Conservation (phyloP, 2,113 vertebrate genomes). For the Sminthopsis crassicaudata region DNA sequence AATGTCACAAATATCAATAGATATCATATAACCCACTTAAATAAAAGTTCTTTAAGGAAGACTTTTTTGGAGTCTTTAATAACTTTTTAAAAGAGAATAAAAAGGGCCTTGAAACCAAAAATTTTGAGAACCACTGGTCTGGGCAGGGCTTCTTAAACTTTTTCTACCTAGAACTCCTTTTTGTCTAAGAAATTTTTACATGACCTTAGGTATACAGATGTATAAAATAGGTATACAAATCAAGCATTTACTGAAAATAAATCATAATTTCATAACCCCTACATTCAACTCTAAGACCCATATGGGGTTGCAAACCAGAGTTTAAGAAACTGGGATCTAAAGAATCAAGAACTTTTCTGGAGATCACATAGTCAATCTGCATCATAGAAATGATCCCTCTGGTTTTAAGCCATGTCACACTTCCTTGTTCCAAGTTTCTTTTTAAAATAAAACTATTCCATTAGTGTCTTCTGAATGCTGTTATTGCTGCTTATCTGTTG, state of each 20-base stretch:
- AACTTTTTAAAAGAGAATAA: not conserved
- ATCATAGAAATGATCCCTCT: slow-evolving; percentile 18
- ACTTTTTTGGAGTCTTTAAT: not conserved
- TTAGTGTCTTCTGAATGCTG: slow-evolving; percentile 43
- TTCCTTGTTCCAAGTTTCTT: slow-evolving; percentile 61
- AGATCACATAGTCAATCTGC: not conserved
- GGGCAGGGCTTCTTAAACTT: no score
- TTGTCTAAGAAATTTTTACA: no score
- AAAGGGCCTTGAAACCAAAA: not conserved
- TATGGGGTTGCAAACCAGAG: no score
- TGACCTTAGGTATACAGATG: no score
- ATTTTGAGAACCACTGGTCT: not conserved
- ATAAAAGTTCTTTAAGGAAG: not conserved
- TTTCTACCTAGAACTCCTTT: no score
- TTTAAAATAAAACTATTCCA: slow-evolving; percentile 60
- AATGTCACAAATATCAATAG: not conserved
- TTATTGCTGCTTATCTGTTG: slow-evolving; percentile 77
- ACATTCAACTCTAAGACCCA: no score
- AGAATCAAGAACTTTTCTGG: not conserved
- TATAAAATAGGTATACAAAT: no score
- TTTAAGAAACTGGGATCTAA: no score
- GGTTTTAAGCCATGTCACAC: slow-evolving; percentile 56
- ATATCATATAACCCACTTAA: not conserved
- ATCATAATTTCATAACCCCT: no score
- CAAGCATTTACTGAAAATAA: no score